Percentiles rank a stretch among this genome's conserved stretches.
These are phyloP conservation scores for Cepaea nemoralis DNA, from an alignment of 1,140 invertebrate genomes.

Conservation along the genomic window DNA sequence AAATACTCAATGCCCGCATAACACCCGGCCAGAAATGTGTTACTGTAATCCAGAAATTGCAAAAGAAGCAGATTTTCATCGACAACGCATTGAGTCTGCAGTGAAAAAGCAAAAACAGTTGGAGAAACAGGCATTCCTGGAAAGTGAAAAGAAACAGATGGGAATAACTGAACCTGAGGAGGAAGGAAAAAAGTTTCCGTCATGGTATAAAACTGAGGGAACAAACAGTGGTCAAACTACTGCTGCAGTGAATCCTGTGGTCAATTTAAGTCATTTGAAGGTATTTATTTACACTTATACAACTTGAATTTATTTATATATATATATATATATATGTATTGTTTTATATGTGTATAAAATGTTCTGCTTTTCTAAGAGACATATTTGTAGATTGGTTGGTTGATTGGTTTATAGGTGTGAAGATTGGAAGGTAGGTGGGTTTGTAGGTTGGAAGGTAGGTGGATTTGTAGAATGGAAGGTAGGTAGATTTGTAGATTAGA, in stretches of 20 bases:
- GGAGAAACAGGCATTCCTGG: conserved; percentile 25
- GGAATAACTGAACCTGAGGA: conserved; percentile 17
- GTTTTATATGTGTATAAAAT: neutral
- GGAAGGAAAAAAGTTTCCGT: conserved; percentile 17
- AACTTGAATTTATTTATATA: neutral
- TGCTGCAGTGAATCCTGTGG: neutral
- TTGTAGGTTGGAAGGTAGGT: no score
- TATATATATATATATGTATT: neutral
- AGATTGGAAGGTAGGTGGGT: no score
- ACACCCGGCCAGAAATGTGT: neutral
- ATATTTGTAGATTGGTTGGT: no score
- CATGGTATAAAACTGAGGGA: neutral
- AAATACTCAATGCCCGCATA: neutral
- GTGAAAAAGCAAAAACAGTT: neutral
- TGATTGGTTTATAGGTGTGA: no score
- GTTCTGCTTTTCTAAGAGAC: neutral
- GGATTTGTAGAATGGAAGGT: no score
- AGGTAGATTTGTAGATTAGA: no score
- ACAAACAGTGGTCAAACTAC: neutral
- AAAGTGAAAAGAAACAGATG: conserved; percentile 5
- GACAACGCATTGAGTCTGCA: neutral
- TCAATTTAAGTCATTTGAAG: neutral
- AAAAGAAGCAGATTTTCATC: conserved; percentile 11
- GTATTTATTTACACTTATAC: neutral
- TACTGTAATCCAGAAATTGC: conserved; percentile 11